phyloP scores from a whole-genome alignment of 2,888 invertebrate genomes.

The Tribolium freemani region DNA sequence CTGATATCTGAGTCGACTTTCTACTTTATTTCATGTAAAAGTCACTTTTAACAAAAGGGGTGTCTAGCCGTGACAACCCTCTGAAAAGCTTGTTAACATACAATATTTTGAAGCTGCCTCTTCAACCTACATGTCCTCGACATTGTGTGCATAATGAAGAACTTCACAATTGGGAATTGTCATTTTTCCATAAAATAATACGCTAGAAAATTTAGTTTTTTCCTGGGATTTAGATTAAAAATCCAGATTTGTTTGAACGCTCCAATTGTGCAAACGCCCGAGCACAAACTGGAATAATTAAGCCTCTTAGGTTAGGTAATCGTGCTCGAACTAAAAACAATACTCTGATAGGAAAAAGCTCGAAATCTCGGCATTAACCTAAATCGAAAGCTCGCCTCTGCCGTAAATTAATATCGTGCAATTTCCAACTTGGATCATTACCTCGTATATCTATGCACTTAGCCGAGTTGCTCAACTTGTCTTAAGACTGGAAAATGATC shows the following conservation, averaged over 20 bases:
- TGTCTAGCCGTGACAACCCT: neutral
- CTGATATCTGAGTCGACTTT: neutral
- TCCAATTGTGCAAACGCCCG: too few relatives aligned
- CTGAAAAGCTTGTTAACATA: neutral
- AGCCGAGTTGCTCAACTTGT: neutral
- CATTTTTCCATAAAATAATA: neutral
- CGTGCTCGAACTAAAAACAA: neutral
- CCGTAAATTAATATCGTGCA: conserved; percentile 15
- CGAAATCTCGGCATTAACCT: neutral
- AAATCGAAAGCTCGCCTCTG: neutral
- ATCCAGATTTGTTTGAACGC: too few relatives aligned
- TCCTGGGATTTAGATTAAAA: too few relatives aligned
- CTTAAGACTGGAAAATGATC: neutral
- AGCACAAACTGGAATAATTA: neutral
- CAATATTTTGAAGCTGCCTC: neutral
- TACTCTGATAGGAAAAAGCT: neutral
- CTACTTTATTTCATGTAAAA: neutral
- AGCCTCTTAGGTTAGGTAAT: neutral
- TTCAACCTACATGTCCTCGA: neutral
- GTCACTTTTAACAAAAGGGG: neutral
- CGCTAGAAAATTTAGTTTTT: too few relatives aligned
- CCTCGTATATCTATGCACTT: neutral
- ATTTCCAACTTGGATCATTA: conserved; percentile 16
- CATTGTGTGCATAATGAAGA: neutral
- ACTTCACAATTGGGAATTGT: neutral